These are phyloP conservation scores for Muschampia plurimacula DNA, from an alignment of 2,888 invertebrate genomes.

Conservation along the genomic window DNA sequence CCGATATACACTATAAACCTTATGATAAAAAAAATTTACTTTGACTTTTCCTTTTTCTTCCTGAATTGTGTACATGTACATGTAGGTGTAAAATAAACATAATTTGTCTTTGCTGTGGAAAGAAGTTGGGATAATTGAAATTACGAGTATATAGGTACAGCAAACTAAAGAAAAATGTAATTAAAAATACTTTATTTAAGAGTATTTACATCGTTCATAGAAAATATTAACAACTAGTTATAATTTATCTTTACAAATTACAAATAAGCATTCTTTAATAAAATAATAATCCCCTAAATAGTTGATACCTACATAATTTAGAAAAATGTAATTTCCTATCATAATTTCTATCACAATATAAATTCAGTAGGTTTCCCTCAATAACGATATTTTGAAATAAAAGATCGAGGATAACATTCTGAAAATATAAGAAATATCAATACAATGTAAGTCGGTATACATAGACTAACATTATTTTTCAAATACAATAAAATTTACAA, in stretches of 20 bases:
- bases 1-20: too few relatives aligned
- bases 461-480: not conserved
- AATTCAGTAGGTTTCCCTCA: slow-evolving; percentile 83
- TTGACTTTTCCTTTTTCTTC: too few relatives aligned
- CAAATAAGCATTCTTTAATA: not conserved
- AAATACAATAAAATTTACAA: too few relatives aligned
- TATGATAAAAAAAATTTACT: too few relatives aligned
- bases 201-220: slow-evolving; percentile 22
- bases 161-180: not conserved
- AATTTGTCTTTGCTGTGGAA: too few relatives aligned
- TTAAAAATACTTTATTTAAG: slow-evolving; percentile 12
- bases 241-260: not conserved
- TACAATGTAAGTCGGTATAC: slow-evolving; percentile 23
- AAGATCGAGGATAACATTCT: slow-evolving; percentile 79
- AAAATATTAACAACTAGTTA: not conserved
- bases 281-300: not conserved
- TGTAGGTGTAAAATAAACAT: too few relatives aligned
- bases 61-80: too few relatives aligned
- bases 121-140: too few relatives aligned
- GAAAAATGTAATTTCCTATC: not conserved
- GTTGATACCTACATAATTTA: slow-evolving; percentile 8
- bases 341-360: slow-evolving; percentile 70
- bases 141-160: too few relatives aligned
- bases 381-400: slow-evolving; percentile 31
- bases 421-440: slow-evolving; percentile 68